phyloP scores from a whole-genome alignment of 2,797 vertebrate species.

The Chaunax sp. region DNA sequence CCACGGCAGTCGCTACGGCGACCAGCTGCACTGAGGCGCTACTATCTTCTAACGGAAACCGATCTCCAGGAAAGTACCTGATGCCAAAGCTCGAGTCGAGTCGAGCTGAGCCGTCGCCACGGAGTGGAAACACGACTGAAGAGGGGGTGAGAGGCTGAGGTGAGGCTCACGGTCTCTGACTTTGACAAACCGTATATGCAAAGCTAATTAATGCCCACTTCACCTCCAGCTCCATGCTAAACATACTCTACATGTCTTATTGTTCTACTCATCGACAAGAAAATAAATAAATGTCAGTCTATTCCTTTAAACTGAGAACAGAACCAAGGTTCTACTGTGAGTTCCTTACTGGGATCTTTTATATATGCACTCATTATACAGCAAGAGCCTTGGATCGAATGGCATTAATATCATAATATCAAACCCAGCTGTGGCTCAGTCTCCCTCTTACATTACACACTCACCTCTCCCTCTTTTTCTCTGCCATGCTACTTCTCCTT shows the following conservation, averaged over 20 bases:
- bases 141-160: too few relatives aligned
- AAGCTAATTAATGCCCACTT: conserved; percentile 6
- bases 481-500: conserved; percentile 17
- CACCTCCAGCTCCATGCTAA: not conserved
- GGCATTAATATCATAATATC: conserved; percentile 46
- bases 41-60: too few relatives aligned
- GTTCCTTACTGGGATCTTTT: conserved; percentile 26
- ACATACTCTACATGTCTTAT: too few relatives aligned
- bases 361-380: conserved; percentile 56
- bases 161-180: too few relatives aligned
- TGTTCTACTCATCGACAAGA: not conserved
- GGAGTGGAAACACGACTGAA: too few relatives aligned
- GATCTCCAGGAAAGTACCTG: too few relatives aligned
- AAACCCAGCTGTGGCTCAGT: conserved; percentile 16
- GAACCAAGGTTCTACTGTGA: not conserved
- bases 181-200: conserved; percentile 5
- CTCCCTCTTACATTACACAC: conserved; percentile 8
- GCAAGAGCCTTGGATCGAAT: conserved; percentile 23
- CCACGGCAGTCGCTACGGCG: too few relatives aligned
- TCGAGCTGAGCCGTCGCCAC: too few relatives aligned
- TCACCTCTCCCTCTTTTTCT: conserved; percentile 7
- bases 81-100: too few relatives aligned
- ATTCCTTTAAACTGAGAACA: conserved; percentile 8
- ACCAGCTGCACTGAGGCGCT: too few relatives aligned
- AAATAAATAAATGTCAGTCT: conserved; percentile 13